Evolutionary conservation across 2,888 invertebrate genomes (phyloP), one percentile per base, ranked within the genome.

Genomic region (Thalpophila matura): DNA sequence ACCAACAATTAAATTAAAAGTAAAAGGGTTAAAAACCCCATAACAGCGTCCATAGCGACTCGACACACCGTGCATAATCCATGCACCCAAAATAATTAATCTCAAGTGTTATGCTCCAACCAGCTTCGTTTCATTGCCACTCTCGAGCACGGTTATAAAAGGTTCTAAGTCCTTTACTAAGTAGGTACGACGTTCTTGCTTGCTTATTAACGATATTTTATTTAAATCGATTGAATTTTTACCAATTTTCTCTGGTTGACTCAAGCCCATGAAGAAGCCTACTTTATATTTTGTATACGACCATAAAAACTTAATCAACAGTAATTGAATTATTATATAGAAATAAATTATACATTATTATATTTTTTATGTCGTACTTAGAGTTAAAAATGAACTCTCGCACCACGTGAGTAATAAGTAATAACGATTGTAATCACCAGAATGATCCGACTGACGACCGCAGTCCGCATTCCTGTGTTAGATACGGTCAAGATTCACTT

Each of bases 381-480:
- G 29, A 35, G 40, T 14, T 42, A 33, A 42, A 38, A 43, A 68
- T 50, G 40, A 33, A 12, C 31, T 58, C 18, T 20, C 46, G 12
- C 26, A 45, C 50, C 42, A 72, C 61, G 45, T 61, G 68, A 22
- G 56, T 65, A 85, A 83, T 82, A 80, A 83, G 80, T 79, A 74
- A 80, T 85, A 85, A 88, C 85, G 82, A 86, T 77, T 81, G 83
- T 89, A 89, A 91, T 89, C 83, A 89, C 87, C 84, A 74, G 86
- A 85, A 88, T 86, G 80, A 87, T 85, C 84, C 46, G 63, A 20
- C 69, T 65, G 77, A 74, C 79, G 82, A 84, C 86, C 86, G 80
- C 87, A 81, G 77, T n/a, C 83, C 85, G 76, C 91, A 92, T 91
- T 91, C 91, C 89, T 74, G 59, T 12, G 76, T 81, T 81, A 57